Conservation (phyloP, 2,113 vertebrate species). For the Spilogale gracilis region DNA sequence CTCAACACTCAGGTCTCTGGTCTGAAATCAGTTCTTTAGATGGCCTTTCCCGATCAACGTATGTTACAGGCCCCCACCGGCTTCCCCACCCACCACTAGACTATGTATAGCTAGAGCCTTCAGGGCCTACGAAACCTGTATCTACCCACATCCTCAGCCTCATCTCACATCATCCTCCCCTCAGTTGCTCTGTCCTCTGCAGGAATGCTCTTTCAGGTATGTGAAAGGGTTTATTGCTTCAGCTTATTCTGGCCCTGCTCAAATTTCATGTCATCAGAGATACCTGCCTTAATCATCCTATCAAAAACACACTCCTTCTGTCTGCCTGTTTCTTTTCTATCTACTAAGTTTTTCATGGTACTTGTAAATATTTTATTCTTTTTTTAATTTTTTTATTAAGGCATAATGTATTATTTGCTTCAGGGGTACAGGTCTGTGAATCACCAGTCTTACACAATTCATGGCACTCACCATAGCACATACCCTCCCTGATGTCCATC, state of each 20-base stretch:
- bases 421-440: no score
- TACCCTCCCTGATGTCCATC: no score
- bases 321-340: not conserved
- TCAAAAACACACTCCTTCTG: not conserved
- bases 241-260: not conserved
- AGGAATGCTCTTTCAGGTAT: not conserved
- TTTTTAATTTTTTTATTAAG: no score
- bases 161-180: not conserved
- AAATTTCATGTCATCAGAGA: not conserved
- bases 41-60: not conserved
- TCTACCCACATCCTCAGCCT: not conserved
- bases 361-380: not conserved
- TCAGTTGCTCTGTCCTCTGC: not conserved
- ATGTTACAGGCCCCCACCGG: not conserved
- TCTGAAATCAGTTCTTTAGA: not conserved
- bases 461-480: no score
- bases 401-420: no score
- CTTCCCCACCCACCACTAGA: not conserved
- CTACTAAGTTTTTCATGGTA: not conserved
- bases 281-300: not conserved
- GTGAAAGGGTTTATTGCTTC: not conserved
- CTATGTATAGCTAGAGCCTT: not conserved
- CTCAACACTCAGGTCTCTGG: not conserved
- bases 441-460: no score
- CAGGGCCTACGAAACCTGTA: not conserved